Percentiles rank a stretch among this genome's conserved stretches.
Conservation (phyloP, 2,113 vertebrate species). For the Chlorodrepanis virens region DNA sequence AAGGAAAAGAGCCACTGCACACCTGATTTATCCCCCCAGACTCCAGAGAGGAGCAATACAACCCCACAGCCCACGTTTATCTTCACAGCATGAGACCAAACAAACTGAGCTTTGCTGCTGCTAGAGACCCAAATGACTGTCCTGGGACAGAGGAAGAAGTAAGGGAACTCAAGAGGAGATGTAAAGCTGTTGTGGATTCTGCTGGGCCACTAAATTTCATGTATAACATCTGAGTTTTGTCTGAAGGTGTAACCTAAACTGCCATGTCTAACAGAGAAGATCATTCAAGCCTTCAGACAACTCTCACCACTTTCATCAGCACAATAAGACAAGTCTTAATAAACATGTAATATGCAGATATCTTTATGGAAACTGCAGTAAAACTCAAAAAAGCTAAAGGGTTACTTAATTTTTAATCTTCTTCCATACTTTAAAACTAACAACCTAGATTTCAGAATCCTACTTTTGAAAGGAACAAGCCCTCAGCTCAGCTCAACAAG, state of each 20-base stretch:
- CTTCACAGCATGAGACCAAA: not conserved
- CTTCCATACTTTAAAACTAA: not conserved
- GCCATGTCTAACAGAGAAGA: not conserved
- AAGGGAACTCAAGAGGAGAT: not conserved
- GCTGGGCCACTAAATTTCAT: not conserved
- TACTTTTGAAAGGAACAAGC: not conserved
- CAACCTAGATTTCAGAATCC: not conserved
- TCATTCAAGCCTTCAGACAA: not conserved
- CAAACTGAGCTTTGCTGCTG: not conserved
- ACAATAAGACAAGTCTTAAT: not conserved
- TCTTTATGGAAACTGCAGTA: not conserved
- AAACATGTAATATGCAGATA: not conserved
- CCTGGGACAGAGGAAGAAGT: not conserved
- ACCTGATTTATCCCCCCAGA: not conserved
- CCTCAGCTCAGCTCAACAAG: not conserved
- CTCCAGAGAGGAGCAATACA: not conserved
- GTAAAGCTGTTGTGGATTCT: not conserved
- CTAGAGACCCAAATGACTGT: not conserved
- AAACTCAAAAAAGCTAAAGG: not conserved
- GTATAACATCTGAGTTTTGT: not conserved
- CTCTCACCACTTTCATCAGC: not conserved
- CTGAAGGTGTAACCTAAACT: not conserved
- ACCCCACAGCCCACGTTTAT: not conserved
- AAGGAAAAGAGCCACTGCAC: not conserved
- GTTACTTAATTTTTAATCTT: not conserved